Evolutionary conservation across 64 coral and sea anemone species (phyloP).

Genomic region (Stichodactyla helianthus): DNA sequence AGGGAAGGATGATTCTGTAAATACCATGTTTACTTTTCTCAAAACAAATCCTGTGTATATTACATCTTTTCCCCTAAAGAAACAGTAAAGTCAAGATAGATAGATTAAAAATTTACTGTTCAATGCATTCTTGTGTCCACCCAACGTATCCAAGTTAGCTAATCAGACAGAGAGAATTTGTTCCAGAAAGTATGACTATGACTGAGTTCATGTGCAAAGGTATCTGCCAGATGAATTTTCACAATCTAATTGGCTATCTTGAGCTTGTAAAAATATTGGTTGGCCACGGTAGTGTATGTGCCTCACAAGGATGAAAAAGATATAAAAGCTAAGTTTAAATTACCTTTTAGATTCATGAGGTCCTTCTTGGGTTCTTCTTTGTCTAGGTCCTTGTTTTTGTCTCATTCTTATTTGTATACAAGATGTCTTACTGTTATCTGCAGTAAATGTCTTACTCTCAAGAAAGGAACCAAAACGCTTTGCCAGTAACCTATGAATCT

Average conservation of each 20-base stretch:
- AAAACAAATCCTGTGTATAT: slow-evolving; percentile 76
- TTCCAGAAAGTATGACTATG: too few relatives aligned
- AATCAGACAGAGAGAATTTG: too few relatives aligned
- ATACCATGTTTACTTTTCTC: slow-evolving; percentile 64
- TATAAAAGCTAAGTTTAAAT: neutral
- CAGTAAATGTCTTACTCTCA: slow-evolving; percentile 46
- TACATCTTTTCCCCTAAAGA: slow-evolving; percentile 10
- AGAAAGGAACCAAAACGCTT: slow-evolving; percentile 63
- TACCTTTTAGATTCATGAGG: neutral
- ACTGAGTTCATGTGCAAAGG: too few relatives aligned
- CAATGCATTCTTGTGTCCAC: too few relatives aligned
- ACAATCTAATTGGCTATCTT: too few relatives aligned
- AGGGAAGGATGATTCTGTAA: neutral
- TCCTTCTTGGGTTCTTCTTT: neutral
- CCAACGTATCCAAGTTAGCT: too few relatives aligned
- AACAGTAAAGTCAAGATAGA: neutral
- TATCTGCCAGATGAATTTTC: too few relatives aligned
- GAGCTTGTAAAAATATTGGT: too few relatives aligned
- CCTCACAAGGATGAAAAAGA: neutral
- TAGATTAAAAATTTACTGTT: neutral
- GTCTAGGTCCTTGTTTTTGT: neutral
- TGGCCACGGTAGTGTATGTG: neutral
- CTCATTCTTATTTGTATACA: slow-evolving; percentile 53
- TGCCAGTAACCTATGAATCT: slow-evolving; percentile 48
- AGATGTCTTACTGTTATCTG: neutral